Base-by-base conservation (phyloP, 2,113 vertebrate species). In the Erinaceus europaeus region DNA sequence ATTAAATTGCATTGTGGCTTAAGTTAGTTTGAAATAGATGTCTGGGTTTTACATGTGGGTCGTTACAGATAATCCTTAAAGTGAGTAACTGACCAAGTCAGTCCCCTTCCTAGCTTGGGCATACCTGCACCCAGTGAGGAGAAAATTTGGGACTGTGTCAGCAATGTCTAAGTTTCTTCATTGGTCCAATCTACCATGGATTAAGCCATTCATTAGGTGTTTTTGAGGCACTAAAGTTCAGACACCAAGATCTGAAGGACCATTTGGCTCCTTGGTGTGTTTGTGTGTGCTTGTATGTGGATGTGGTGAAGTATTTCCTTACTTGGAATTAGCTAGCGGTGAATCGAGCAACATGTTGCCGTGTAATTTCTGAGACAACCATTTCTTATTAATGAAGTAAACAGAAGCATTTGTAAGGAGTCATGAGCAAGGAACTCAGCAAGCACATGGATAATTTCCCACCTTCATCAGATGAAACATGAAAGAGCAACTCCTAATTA, bases 401-500 rank as follows among this genome's bases (percentile, higher is more conserved):
- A 92, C 59, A 96, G 78, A 91, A 90, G 93, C 92, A 92, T 94
- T 90, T 76, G 74, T 74, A 80, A 89, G 67, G 89, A 89, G 61
- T 86, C 79, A 81, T 78, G 94, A 95, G 91, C 91, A 95, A 95
- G 95, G 92, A 95, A 94, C 92, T 94, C 73, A 91, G 94, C 88
- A 95, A 96, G 89, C 85, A 95, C 71, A 86, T 89, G 93, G 81
- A 73, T 93, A 77, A 95, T 97, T 96, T 97, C 96, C 96, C 97
- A 97, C 96, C 96, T 97, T 96, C 97, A 96, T 96, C 93, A 97
- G 96, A 96, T 62, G 84, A 95, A 97, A 97, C 97, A 97, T 97
- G 96, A 98, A 98, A 98, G 97, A 96, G 92, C 94, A 96, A 95
- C 88, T 93, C 96, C 96, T 98, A 98, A 98, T 98, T 97, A 98